These are phyloP conservation scores for Acronicta leporina DNA, from an alignment of 2,888 invertebrate genomes.

Conservation along the genomic window DNA sequence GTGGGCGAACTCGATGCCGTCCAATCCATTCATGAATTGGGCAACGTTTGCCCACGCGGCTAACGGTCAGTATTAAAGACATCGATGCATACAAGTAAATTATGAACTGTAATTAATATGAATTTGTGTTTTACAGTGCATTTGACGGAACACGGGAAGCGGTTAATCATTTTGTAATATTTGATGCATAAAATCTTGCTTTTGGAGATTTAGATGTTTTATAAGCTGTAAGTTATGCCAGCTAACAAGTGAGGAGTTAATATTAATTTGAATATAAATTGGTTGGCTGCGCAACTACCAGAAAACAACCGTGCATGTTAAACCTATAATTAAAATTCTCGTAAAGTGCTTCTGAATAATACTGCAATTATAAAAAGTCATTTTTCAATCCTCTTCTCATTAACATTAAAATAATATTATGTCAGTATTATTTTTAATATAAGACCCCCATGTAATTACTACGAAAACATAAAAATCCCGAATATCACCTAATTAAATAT, in stretches of 20 bases:
- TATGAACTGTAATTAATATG: conserved; percentile 81
- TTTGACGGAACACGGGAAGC: conserved; percentile 72
- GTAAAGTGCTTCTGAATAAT: conserved; percentile 5
- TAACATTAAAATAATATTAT: background rate
- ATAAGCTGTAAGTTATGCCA: conserved; percentile 46
- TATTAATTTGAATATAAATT: conserved; percentile 53
- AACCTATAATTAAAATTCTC: conserved; percentile 35
- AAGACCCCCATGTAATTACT: background rate
- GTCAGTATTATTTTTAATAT: background rate
- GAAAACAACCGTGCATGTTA: conserved; percentile 31
- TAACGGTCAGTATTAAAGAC: conserved; percentile 76
- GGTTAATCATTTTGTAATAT: conserved; percentile 57
- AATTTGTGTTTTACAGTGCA: conserved; percentile 73
- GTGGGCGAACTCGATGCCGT: conserved; percentile 80
- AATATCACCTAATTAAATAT: conserved; percentile 44
- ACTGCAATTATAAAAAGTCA: conserved; percentile 8
- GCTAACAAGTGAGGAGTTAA: conserved; percentile 36
- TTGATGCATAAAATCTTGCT: conserved; percentile 40
- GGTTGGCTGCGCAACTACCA: conserved; percentile 40
- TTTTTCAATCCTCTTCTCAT: conserved; percentile 3
- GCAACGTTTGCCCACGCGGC: conserved; percentile 79
- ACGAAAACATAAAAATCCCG: conserved; percentile 15
- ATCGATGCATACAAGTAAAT: conserved; percentile 72
- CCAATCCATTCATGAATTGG: conserved; percentile 86
- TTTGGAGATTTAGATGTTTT: conserved; percentile 31